These are phyloP conservation scores for Mastomys coucha DNA, from an alignment of 2,113 vertebrate species.

Conservation along the genomic window DNA sequence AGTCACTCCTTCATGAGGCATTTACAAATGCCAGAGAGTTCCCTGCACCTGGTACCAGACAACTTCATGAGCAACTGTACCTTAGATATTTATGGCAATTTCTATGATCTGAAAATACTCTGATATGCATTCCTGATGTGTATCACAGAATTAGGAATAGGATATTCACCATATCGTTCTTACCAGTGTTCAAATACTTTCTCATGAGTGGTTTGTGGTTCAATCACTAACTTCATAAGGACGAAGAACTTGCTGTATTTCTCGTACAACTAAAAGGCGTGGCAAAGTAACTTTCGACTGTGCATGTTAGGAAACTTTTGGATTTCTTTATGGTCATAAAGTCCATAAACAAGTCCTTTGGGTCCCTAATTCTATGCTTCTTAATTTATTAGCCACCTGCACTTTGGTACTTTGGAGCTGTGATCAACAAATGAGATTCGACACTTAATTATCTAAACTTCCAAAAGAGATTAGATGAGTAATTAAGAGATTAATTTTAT, in stretches of 20 bases:
- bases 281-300: slow-evolving; percentile 26
- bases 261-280: slow-evolving; percentile 16
- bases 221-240: background rate
- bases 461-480: slow-evolving; percentile 9
- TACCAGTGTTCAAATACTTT: background rate
- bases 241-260: background rate
- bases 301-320: background rate
- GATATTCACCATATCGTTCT: background rate
- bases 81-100: slow-evolving; percentile 23
- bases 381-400: background rate
- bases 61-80: background rate
- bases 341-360: background rate
- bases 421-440: background rate
- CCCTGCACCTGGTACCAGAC: background rate
- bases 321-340: background rate
- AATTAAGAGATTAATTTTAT: slow-evolving; percentile 9
- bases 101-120: background rate
- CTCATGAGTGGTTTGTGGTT: background rate
- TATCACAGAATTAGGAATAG: background rate
- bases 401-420: background rate
- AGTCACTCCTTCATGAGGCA: background rate
- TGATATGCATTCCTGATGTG: background rate
- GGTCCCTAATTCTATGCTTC: background rate
- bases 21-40: background rate
- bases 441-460: slow-evolving; percentile 1